phyloP scores from a whole-genome alignment of 2,797 vertebrate genomes.

The Gymnopithys bicolor region DNA sequence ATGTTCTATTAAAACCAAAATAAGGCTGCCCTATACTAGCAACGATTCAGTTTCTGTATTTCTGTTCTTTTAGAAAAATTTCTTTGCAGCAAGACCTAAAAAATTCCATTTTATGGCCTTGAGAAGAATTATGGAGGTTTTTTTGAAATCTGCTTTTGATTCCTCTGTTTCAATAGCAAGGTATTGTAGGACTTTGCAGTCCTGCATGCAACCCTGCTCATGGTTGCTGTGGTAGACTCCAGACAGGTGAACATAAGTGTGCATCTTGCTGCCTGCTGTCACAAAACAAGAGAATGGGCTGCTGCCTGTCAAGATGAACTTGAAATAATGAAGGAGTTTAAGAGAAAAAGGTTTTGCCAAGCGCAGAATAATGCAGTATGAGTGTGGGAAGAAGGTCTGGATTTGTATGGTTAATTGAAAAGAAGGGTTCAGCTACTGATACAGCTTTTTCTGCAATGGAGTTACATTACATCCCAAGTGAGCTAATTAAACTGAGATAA shows the following conservation, averaged over 20 bases:
- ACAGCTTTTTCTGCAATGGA: neutral
- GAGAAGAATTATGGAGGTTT: neutral
- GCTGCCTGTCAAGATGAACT: neutral
- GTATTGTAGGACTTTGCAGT: neutral
- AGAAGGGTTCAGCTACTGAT: constrained; percentile 3
- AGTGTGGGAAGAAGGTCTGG: neutral
- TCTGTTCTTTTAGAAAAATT: neutral
- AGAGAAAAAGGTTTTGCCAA: neutral
- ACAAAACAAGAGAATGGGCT: neutral
- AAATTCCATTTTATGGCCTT: neutral
- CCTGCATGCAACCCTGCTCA: neutral
- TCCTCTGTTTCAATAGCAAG: neutral
- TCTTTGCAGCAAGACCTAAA: neutral
- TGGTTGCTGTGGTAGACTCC: neutral
- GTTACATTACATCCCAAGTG: constrained; percentile 60
- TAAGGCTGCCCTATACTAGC: neutral
- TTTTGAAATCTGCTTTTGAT: neutral
- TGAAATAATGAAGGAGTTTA: neutral
- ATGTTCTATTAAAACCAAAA: neutral
- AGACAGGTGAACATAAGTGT: neutral
- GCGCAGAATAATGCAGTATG: neutral
- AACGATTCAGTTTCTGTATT: neutral
- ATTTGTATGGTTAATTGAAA: constrained; percentile 29
- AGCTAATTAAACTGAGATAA: constrained; percentile 65
- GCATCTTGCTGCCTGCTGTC: neutral